Evolutionary conservation across 2,797 vertebrate genomes (phyloP).

Genomic region (Florisuga fusca): DNA sequence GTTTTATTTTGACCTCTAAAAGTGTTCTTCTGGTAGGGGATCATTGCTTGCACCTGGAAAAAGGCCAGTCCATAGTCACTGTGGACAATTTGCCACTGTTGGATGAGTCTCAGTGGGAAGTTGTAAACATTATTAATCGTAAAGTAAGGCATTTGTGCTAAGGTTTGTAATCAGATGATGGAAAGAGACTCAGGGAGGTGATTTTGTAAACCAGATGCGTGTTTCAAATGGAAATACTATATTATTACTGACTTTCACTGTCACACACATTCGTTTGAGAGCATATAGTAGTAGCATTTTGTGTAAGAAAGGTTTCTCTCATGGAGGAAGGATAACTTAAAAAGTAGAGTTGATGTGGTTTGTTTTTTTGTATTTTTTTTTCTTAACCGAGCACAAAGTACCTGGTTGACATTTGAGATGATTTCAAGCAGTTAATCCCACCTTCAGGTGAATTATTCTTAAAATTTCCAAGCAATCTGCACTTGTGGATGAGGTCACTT

Average conservation of each 20-base stretch:
- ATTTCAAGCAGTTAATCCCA: constrained; percentile 3
- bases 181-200: neutral
- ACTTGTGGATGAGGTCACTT: neutral
- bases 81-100: neutral
- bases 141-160: neutral
- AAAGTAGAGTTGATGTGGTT: neutral
- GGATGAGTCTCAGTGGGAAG: neutral
- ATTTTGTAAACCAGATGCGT: neutral
- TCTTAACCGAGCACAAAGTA: neutral
- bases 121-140: neutral
- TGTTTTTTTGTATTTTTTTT: neutral
- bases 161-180: neutral
- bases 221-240: neutral
- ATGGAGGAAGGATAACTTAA: neutral
- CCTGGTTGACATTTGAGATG: neutral
- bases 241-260: neutral
- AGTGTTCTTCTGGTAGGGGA: neutral
- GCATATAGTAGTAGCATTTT: accelerated
- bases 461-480: neutral
- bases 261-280: neutral
- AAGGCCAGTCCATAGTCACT: neutral
- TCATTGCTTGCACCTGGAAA: neutral
- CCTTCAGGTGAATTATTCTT: neutral
- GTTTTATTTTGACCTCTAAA: neutral
- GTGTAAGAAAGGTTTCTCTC: neutral